Evolutionary conservation across 2,797 vertebrate species (phyloP).

Genomic region (Enteromius treurensis): DNA sequence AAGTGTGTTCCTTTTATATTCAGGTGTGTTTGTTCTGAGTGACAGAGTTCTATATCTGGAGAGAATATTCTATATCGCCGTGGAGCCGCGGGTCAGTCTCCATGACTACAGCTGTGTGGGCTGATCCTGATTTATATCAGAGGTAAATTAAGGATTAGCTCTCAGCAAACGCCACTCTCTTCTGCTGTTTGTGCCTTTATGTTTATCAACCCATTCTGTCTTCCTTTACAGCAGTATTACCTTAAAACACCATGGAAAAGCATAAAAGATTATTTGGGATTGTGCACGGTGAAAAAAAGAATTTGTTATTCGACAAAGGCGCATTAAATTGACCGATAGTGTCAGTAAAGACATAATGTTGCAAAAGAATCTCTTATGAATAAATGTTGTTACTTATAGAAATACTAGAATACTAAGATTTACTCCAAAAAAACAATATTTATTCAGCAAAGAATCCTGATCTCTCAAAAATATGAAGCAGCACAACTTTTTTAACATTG

Average conservation of each 20-base stretch:
- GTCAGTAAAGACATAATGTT: neutral
- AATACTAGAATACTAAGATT: no score
- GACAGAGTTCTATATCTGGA: constrained; percentile 30
- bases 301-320: neutral
- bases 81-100: constrained; percentile 29
- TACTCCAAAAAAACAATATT: no score
- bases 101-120: constrained; percentile 49
- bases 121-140: constrained; percentile 46
- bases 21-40: constrained; percentile 37
- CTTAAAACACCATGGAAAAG: neutral
- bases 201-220: neutral
- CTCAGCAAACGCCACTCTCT: constrained; percentile 8
- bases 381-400: neutral
- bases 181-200: neutral
- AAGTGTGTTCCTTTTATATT: constrained; percentile 1
- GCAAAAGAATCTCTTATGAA: neutral
- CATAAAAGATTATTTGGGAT: neutral
- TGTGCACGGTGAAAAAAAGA: neutral
- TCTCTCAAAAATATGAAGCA: neutral
- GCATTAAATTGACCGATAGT: neutral
- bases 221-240: neutral
- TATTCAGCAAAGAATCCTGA: neutral
- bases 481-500: neutral
- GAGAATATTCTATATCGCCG: constrained; percentile 5
- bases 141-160: constrained; percentile 39